phyloP scores from a whole-genome alignment of 2,888 invertebrate genomes.

The Drosophila bunnanda region DNA sequence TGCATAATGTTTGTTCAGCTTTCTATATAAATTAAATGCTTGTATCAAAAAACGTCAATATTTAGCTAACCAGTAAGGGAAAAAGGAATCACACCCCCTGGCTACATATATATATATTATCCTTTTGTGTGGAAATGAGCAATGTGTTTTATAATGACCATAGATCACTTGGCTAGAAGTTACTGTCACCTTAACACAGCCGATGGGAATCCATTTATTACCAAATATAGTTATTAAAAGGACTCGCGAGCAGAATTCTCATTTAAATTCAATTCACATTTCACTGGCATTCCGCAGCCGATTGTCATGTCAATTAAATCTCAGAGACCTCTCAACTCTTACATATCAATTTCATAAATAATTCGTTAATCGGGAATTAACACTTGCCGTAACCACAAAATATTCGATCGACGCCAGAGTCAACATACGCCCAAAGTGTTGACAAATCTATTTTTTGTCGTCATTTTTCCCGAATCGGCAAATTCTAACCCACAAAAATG shows the following conservation, averaged over 20 bases:
- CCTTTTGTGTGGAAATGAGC: conserved; percentile 19
- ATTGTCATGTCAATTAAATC: conserved; percentile 50
- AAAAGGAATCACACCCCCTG: conserved; percentile 17
- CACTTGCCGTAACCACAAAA: conserved; percentile 29
- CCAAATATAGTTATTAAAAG: neutral
- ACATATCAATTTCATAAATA: conserved; percentile 46
- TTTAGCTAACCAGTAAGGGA: conserved; percentile 60
- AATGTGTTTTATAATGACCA: conserved; percentile 21
- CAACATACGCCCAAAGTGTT: conserved; percentile 23
- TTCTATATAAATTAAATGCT: conserved; percentile 46
- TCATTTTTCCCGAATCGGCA: conserved; percentile 3
- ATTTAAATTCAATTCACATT: conserved; percentile 46
- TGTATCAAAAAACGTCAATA: conserved; percentile 50
- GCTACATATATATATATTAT: conserved; percentile 6
- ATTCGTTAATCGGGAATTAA: conserved; percentile 39
- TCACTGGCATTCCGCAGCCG: conserved; percentile 22
- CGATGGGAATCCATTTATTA: conserved; percentile 18
- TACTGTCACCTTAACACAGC: conserved; percentile 7
- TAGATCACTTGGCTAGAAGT: conserved; percentile 24
- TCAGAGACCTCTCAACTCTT: conserved; percentile 40
- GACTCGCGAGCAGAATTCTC: conserved; percentile 10
- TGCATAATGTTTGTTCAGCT: conserved; percentile 12
- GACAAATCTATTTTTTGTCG: conserved; percentile 28
- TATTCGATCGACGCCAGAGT: conserved; percentile 13
- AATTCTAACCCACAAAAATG: conserved; percentile 56